Percentiles rank a stretch among this genome's conserved stretches.
Evolutionary conservation across 2,888 invertebrate genomes (phyloP).

Genomic region (Cacoxenus indagator): DNA sequence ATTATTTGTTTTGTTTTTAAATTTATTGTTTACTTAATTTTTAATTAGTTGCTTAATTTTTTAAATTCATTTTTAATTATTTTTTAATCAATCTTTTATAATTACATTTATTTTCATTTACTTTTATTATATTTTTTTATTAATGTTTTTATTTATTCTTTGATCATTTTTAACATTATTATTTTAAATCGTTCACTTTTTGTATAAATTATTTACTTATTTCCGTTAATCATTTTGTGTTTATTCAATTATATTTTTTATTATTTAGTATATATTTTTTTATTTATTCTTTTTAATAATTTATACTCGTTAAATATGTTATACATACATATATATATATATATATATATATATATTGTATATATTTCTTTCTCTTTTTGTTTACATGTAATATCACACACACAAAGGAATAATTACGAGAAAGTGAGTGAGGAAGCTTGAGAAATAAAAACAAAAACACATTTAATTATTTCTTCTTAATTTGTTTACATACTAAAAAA

Average conservation of each 20-base stretch:
- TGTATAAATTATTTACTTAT: not conserved
- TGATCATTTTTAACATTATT: not conserved
- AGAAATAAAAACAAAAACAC: not conserved
- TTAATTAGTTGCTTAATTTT: too few species aligned
- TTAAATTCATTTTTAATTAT: too few species aligned
- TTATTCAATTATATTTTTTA: not conserved
- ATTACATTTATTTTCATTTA: too few species aligned
- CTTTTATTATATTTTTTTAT: not conserved
- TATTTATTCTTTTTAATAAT: too few species aligned
- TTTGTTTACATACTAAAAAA: not conserved
- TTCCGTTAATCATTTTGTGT: not conserved
- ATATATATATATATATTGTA: too few species aligned
- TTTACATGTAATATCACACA: slow-evolving; percentile 16
- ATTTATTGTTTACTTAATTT: too few species aligned
- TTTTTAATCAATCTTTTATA: too few species aligned
- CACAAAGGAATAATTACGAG: slow-evolving; percentile 17
- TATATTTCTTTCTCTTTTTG: slow-evolving; percentile 3
- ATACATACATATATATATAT: too few species aligned
- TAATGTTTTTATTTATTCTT: not conserved
- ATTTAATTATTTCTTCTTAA: slow-evolving; percentile 9
- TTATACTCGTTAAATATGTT: too few species aligned
- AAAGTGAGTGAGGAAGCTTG: not conserved
- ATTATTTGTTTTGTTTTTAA: too few species aligned
- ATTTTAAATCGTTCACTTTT: not conserved
- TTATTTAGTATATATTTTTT: too few species aligned